phyloP scores from a whole-genome alignment of 2,797 vertebrate genomes.

The Chelon auratus region DNA sequence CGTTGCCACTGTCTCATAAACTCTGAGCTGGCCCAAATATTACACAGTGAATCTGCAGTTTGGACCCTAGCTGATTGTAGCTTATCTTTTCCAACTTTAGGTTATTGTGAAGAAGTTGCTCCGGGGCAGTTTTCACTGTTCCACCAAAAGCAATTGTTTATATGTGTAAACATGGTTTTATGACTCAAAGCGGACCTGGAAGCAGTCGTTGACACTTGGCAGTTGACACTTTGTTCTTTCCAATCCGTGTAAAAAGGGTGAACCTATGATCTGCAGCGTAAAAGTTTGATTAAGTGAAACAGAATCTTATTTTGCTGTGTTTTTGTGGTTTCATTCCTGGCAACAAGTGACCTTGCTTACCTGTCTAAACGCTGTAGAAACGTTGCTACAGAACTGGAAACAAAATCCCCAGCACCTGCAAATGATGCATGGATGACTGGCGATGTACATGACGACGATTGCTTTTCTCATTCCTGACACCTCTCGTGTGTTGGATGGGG shows the following conservation, averaged over 20 bases:
- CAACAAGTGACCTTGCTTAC: no score
- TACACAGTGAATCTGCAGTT: background rate
- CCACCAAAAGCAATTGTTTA: background rate
- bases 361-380: no score
- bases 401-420: no score
- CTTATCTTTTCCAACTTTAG: background rate
- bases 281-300: background rate
- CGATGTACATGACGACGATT: background rate
- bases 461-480: background rate
- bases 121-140: background rate
- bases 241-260: background rate
- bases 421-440: background rate
- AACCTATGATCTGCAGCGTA: background rate
- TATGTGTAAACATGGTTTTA: background rate
- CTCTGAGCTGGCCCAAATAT: no score
- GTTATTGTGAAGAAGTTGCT: background rate
- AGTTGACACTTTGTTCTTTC: background rate
- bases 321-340: no score
- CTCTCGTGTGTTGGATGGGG: background rate
- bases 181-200: slow-evolving; percentile 5
- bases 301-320: background rate
- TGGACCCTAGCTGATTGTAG: background rate
- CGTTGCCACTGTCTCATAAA: no score
- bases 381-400: no score
- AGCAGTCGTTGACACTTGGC: background rate